Percentiles rank a stretch among this genome's conserved stretches.
Conservation (phyloP, 2,888 invertebrate genomes). For the Saturnia pavonia region DNA sequence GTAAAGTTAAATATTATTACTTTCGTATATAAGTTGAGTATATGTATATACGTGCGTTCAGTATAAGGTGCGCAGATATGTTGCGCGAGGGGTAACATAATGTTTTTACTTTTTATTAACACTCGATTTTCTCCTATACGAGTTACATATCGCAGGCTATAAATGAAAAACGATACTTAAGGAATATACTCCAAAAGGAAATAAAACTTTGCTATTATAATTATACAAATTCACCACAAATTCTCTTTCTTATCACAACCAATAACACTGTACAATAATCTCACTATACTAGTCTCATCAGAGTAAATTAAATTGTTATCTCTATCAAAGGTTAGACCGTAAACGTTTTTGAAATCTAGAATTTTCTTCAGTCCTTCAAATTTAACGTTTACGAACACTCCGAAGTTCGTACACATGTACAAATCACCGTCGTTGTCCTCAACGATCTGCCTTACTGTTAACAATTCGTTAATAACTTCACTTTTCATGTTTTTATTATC, state of each 20-base stretch:
- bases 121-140: no score
- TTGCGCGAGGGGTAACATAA: no score
- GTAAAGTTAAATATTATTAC: no score
- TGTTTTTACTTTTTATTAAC: no score
- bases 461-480: conserved; percentile 44
- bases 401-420: conserved; percentile 57
- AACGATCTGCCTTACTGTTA: conserved; percentile 56
- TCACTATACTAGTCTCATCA: conserved; percentile 53
- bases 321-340: conserved; percentile 59
- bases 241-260: conserved; percentile 40
- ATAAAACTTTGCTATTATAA: not conserved
- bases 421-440: conserved; percentile 57
- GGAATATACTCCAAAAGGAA: no score
- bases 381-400: conserved; percentile 42
- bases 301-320: conserved; percentile 60
- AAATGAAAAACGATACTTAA: no score
- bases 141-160: no score
- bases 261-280: conserved; percentile 40
- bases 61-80: no score
- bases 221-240: conserved; percentile 36
- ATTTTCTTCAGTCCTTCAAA: conserved; percentile 45
- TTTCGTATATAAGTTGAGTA: no score
- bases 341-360: conserved; percentile 47
- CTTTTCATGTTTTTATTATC: conserved; percentile 37
- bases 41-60: no score